phyloP scores from a whole-genome alignment of 2,888 invertebrate genomes.

The Sepiola atlantica region DNA sequence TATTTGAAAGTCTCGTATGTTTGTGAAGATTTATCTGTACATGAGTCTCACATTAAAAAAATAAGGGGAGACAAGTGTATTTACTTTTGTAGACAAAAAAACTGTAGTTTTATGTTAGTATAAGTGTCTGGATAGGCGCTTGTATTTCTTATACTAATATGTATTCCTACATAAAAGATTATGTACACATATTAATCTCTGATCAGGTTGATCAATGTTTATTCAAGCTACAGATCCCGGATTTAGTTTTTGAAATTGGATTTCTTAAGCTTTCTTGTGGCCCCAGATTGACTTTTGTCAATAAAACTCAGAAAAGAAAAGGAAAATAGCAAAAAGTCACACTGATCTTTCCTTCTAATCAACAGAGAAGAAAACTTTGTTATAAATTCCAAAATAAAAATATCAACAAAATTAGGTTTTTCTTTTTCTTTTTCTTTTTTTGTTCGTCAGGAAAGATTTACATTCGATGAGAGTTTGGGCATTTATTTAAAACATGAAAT shows the following conservation, averaged over 20 bases:
- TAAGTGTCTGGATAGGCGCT: neutral
- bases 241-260: slow-evolving; percentile 11
- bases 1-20: too few species aligned
- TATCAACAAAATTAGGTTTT: neutral
- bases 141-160: neutral
- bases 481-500: neutral
- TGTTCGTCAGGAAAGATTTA: accelerated
- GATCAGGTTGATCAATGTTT: slow-evolving; percentile 8
- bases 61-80: too few species aligned
- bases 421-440: neutral
- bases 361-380: neutral
- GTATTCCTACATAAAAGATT: slow-evolving; percentile 2
- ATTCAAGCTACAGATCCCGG: neutral
- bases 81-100: too few species aligned
- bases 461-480: neutral
- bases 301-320: neutral
- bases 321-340: neutral
- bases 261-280: neutral
- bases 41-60: too few species aligned
- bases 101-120: too few species aligned
- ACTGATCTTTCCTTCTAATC: neutral
- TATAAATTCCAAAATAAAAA: neutral
- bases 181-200: slow-evolving; percentile 32
- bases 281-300: neutral
- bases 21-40: too few species aligned